Evolutionary conservation across 2,797 vertebrate genomes (phyloP), one percentile per base, ranked within the genome.

Genomic region (Catharus ustulatus): DNA sequence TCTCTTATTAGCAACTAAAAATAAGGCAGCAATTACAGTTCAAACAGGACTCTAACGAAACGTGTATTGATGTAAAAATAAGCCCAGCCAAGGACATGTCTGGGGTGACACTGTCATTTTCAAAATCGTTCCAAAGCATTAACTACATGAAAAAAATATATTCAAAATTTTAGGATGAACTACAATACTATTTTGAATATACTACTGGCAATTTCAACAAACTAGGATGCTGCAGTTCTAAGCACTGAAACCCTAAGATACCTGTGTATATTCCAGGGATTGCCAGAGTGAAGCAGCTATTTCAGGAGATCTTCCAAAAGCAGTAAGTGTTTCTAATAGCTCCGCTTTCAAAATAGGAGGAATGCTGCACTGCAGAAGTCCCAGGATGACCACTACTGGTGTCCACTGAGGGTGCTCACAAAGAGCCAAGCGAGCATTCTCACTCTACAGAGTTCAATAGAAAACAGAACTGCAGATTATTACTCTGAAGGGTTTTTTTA

Each of bases 321-420:
- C 99, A 45, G 99, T 98, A 67, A 99, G 98, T 24, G 98, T 98
- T 89, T 97, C 98, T 77, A 99, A 97, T 3, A 99, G 85, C 79
- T 99, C 99, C 0, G 98, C 99, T 97, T 99, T 99, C 72, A 99
- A 98, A 84, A 99, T 30, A 1, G 99, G 99, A 59, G 98, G 98
- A 68, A 99, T 98, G 36, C 99, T 99, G 97, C 99, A 99, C 94
- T 99, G 99, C 30, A 99, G 97, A 66, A 99, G 97, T 11, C 99
- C 99, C 96, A 99, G 94, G 97, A 99, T 99, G 64, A 99, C 98
- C 26, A 99, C 98, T 32, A 99, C 98, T 1, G 99, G 99, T 1
- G 99, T 99, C 99, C 99, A 99, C 97, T 99, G 99, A 26, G 99
- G 99, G 78, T 99, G 99, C 83, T 99, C 99, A 95, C 99, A 99